Base-by-base conservation (phyloP, 2,888 invertebrate species). In the Diaphora mendica region DNA sequence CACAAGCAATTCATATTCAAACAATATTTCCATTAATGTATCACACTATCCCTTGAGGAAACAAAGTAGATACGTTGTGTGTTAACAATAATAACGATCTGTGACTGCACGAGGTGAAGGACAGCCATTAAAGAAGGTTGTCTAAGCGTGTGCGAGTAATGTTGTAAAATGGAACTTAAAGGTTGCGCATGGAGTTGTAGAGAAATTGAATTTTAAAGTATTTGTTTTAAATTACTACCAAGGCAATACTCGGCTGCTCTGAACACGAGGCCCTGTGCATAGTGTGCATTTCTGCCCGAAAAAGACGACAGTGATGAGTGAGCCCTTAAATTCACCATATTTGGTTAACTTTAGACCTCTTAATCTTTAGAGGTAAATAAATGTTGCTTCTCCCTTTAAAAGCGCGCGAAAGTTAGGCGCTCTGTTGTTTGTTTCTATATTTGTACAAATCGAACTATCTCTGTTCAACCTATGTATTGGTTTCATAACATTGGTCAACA, bases 41-140 rank as follows among this genome's bases (percentile, higher is more conserved):
- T 73, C 17, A 33, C 35, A 69, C 30, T 73, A 73, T 73, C 69
- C 73, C 70, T 33, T 66, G 35, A 67, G 65, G 62, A 48, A 70
- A 70, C 59, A 73, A 64, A 64, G 62, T 65, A 44, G 15, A 13
- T 39, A 17, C 17, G 30, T 62, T 39, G 39, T 71, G 42, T 66
- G 30, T 39, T 64, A 71, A 66, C 65, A 71, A 65, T 39, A 35
- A 42, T 39, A 35, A 42, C 42, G 55, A 51, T 71, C 30, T 66
- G 65, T 51, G 64, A 51, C 33, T 33, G 48, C 55, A 59, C 33
- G 59, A 44, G 66, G 59, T 66, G 70, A 70, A 70, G 66, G 67
- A 42, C 67, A 67, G 55, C n/a, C 68, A 64, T 72, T 13, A 59
- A 11, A 26, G 64, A 72, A 62, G 7, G 64, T 64, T 68, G 55